These are phyloP conservation scores for Scaptomyza parva DNA, from an alignment of 2,888 invertebrate genomes.

Conservation along the genomic window DNA sequence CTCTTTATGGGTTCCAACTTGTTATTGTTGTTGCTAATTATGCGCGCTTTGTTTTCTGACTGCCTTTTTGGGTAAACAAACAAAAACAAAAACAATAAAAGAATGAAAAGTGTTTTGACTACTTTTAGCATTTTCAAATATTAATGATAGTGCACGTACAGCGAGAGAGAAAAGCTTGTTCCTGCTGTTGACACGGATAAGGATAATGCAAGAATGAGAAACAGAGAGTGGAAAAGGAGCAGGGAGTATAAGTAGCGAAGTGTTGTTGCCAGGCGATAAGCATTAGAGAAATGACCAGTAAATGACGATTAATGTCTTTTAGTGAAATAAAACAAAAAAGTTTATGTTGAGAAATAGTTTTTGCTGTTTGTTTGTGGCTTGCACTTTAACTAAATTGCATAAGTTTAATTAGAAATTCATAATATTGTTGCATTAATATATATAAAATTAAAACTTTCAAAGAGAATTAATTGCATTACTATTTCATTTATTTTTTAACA, in stretches of 20 bases:
- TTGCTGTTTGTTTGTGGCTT: neutral
- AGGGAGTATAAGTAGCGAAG: neutral
- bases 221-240: neutral
- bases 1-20: slow-evolving; percentile 50
- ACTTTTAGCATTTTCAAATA: slow-evolving; percentile 64
- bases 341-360: neutral
- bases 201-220: slow-evolving; percentile 1
- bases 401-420: slow-evolving; percentile 5
- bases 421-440: neutral
- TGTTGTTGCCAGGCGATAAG: slow-evolving; percentile 50
- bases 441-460: neutral
- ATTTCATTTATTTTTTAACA: neutral
- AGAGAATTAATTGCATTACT: neutral
- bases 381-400: slow-evolving; percentile 22
- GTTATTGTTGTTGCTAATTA: slow-evolving; percentile 64
- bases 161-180: slow-evolving; percentile 1
- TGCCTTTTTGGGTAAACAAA: slow-evolving; percentile 39
- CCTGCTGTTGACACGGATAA: slow-evolving; percentile 26
- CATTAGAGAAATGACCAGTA: slow-evolving; percentile 48
- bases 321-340: neutral
- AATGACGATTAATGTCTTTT: slow-evolving; percentile 59
- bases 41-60: slow-evolving; percentile 60
- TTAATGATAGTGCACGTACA: slow-evolving; percentile 70
- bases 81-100: slow-evolving; percentile 47
- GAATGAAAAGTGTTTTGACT: slow-evolving; percentile 32